Evolutionary conservation across 2,113 vertebrate species (phyloP), one percentile per base, ranked within the genome.

Genomic region (Pygathrix nemaeus): DNA sequence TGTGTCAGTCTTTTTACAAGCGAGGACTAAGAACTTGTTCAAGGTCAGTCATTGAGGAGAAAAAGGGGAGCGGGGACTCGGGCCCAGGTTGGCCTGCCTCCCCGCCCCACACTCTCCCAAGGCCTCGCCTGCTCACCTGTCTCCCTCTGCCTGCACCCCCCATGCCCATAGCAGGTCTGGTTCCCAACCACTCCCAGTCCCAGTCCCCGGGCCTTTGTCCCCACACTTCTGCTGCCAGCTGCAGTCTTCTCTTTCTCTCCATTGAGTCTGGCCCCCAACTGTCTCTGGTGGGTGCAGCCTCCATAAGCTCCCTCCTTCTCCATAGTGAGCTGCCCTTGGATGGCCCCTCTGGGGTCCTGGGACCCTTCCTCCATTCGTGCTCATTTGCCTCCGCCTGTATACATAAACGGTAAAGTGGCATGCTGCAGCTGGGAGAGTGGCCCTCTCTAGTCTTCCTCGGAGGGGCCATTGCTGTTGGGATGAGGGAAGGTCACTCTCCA

Each of bases 41-140:
- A 27, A 43, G 16, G 38, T 38, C 16, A 2, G 17, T 32, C 23
- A 23, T 20, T 1, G 16, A 86, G 50, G 61, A 40, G 7, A 16
- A 12, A 20, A 64, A 64, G 27, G 9, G 12, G 48, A 72, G 38
- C 72, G 45, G 32, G 80, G 75, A 11, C 27, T 43, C 2, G 2
- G 27, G 30, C 52, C 48, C 25, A 9, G 32, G 45, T 45, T 32
- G 45, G 21, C 87, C 68, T 7, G 5, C 17, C 30, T 38, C 38
- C 9, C 7, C 3, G 0, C 16, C 25, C 50, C 10, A 18, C 18
- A 2, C 5, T 5, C 8, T 30, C 52, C 59, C 6, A 5, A 72
- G 73, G 84, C 57, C 64, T 43, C 1, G 1, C 23, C n/a, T 9
- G 6, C 64, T 38, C 40, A 4, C 23, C 35, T 45, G 48, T 20